Base-by-base conservation (phyloP, 1,140 invertebrate species). In the Leptestheria dahalacensis region DNA sequence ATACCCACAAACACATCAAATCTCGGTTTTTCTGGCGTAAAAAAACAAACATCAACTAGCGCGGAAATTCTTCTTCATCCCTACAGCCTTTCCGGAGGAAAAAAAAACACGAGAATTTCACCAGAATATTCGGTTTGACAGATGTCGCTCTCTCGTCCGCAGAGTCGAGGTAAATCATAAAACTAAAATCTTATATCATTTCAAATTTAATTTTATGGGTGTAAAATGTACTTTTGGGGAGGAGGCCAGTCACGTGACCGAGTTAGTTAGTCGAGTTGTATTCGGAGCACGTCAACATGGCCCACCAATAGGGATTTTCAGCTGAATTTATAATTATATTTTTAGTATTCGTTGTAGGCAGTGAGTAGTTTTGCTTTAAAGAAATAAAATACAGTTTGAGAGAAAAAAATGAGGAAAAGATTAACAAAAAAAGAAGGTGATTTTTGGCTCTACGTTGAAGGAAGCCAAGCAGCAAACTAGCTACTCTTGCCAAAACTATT, bases 141-240 rank as follows among this genome's bases (percentile, higher is more conserved):
- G n/a, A 55, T 55, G 53, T 29, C 25, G 21, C 53, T 55, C 28
- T 26, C 26, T 29, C 53, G 53, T 28, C 53, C 53, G 53, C 53
- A 55, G 10, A 55, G 53, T 55, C 53, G 53, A 55, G 53, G 53
- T 55, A 55, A 12, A 15, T n/a, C 20, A 24, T 12, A 18, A 28
- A 2, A 54, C 29, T 23, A 11, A 54, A 15, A 54, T 54, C 18
- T 52, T 54, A 26, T 29, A 54, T n/a, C 20, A 2, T 21, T 53
- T 53, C 15, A 26, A 53, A 53, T 12, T 28, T 26, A 25, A 20
- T 24, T 54, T 54, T 54, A 26, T 54, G 15, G 3, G 11, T 54
- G 24, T 54, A 26, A 11, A n/a, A 3, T 26, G 20, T 29, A 26
- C 18, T 52, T 23, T 23, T n/a, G 15, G 6, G 15, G 20, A 20